Evolutionary conservation across 2,888 invertebrate genomes (phyloP).

Genomic region (Pachycephus smyrnensis): DNA sequence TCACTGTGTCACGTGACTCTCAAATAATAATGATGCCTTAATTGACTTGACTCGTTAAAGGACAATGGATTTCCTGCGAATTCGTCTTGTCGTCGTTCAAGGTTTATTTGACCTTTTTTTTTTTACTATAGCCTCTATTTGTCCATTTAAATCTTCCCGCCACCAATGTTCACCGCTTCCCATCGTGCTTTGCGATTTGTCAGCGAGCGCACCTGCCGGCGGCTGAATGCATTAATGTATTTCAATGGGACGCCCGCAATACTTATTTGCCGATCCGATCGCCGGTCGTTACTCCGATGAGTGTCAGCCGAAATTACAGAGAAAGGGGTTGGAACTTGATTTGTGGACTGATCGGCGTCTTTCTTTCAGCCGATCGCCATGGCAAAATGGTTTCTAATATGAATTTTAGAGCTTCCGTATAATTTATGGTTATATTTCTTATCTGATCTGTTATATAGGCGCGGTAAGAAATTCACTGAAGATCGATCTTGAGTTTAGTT

Average conservation of each 20-base stretch:
- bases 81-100: too few species aligned
- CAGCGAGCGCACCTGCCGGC: conserved; percentile 29
- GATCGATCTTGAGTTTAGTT: background rate
- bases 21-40: too few species aligned
- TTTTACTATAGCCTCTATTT: background rate
- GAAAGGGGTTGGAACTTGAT: background rate
- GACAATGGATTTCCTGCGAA: background rate
- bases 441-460: background rate
- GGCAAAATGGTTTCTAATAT: conserved; percentile 16
- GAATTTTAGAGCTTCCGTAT: conserved; percentile 18
- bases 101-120: too few species aligned
- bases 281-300: background rate
- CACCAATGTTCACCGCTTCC: background rate
- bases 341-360: background rate
- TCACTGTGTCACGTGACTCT: background rate
- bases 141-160: background rate
- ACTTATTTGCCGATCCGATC: conserved; percentile 4
- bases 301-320: background rate
- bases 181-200: conserved; percentile 47
- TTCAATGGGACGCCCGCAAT: background rate
- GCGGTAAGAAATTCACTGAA: background rate
- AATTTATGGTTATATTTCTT: conserved; percentile 13
- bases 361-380: background rate
- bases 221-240: background rate
- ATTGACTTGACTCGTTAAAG: too few species aligned